Evolutionary conservation across 1,140 invertebrate species (phyloP).

Genomic region (Cylas formicarius): DNA sequence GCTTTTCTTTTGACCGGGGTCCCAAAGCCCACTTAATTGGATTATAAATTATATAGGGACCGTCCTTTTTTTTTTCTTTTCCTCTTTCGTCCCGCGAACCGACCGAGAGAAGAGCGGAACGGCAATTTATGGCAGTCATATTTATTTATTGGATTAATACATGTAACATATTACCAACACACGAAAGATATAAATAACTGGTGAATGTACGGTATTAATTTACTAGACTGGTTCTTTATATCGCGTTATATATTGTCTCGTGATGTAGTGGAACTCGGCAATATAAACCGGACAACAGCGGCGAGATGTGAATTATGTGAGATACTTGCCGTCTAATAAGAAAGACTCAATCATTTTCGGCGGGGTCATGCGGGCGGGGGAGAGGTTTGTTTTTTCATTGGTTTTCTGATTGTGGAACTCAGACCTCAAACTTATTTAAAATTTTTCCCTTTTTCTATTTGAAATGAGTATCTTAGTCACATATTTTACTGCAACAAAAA

Average conservation of each 20-base stretch:
- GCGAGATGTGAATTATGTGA: slow-evolving; percentile 16
- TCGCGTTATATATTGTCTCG: slow-evolving; percentile 35
- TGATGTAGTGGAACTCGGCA: slow-evolving; percentile 19
- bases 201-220: slow-evolving; percentile 43
- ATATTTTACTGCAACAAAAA: too few species aligned
- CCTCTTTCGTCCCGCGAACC: slow-evolving; percentile 25
- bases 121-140: slow-evolving; percentile 43
- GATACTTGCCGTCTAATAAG: slow-evolving; percentile 21
- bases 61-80: slow-evolving; percentile 21
- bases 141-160: slow-evolving; percentile 46
- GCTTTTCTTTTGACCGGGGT: slow-evolving; percentile 16
- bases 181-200: slow-evolving; percentile 43
- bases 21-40: slow-evolving; percentile 35
- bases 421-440: too few species aligned
- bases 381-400: too few species aligned
- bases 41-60: slow-evolving; percentile 40
- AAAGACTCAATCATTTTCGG: slow-evolving; percentile 12
- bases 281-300: not conserved
- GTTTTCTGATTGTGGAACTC: too few species aligned
- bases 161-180: slow-evolving; percentile 44
- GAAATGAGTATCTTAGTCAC: too few species aligned
- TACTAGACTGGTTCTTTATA: slow-evolving; percentile 39
- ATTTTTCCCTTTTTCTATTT: too few species aligned
- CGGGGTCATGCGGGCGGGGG: too few species aligned
- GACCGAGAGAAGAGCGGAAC: too few species aligned